Base-by-base conservation (phyloP, 2,113 vertebrate genomes). In the Paramormyrops kingsleyae region DNA sequence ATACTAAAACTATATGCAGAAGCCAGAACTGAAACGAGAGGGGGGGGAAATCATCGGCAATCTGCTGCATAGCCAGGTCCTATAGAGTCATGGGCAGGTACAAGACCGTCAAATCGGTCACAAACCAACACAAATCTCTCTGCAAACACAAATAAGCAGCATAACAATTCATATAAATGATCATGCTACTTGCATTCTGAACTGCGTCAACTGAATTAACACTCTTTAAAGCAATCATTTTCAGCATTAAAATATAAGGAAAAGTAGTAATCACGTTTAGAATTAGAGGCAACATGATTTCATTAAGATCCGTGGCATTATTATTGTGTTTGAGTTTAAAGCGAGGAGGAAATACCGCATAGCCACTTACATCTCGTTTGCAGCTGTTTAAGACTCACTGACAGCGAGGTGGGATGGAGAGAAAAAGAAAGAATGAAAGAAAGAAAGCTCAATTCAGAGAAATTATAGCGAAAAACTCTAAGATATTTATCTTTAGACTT, bases 341-440 rank as follows among this genome's bases (percentile, higher is more conserved):
- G 24, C 21, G 39, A 47, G 44, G 19, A 84, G 44, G 44, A 84
- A 84, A 84, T 84, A 46, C 21, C 93, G 93, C 94, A 94, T 92
- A 90, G 92, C 92, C 95, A 96, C 96, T 96, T 93, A 96, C 95
- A 96, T 96, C 90, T 92, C 94, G 93, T 95, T 90, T 94, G 94
- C 94, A 95, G 95, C 91, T 92, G 94, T 92, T 94, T 92, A 91
- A 84, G 91, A 94, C 84, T 94, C 94, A 94, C 92, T 95, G 92
- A 93, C 92, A 88, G 89, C 17, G 10, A 47, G 92, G 91, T 87
- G 92, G 86, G 91, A 83, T 89, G 83, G 44, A 66, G 89, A 90
- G 84, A 4, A 74, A 56, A 88, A 31, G 90, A 91, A 90, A 90
- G 47, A 87, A 70, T 1, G 66, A 89, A 83, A 85, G 92, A 90